Percentiles rank a stretch among this genome's conserved stretches.
These are phyloP conservation scores for Dryadula phaetusa DNA, from an alignment of 2,888 invertebrate species.

Conservation along the genomic window DNA sequence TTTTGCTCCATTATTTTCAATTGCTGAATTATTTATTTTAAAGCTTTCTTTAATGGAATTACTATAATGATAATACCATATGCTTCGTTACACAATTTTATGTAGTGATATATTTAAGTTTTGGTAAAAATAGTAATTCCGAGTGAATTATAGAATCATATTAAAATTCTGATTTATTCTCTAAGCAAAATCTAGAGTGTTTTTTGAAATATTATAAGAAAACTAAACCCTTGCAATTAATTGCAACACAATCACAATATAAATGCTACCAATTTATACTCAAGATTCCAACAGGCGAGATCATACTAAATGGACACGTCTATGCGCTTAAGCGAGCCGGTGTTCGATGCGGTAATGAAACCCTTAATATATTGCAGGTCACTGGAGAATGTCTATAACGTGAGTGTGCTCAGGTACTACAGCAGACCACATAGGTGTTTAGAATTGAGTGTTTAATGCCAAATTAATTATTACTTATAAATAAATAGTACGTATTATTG, in stretches of 20 bases:
- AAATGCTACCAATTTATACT: neutral
- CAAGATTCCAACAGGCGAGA: neutral
- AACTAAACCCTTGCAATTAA: neutral
- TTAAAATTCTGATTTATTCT: no score
- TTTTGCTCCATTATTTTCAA: no score
- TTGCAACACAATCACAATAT: neutral
- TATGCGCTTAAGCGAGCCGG: slow-evolving; percentile 7
- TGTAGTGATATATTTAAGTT: no score
- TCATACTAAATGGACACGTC: slow-evolving; percentile 11
- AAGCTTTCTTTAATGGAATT: no score
- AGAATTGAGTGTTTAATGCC: neutral
- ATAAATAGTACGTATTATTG: no score
- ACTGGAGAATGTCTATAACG: slow-evolving; percentile 8
- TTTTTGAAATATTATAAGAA: no score
- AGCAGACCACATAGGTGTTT: neutral
- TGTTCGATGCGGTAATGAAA: slow-evolving; percentile 11
- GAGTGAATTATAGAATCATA: no score
- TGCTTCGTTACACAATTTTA: no score
- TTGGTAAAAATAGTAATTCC: no score
- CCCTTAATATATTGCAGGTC: slow-evolving; percentile 22
- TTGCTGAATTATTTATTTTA: no score
- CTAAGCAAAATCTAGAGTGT: no score
- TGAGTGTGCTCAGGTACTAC: neutral
- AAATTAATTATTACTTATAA: neutral
- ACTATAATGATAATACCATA: no score